These are phyloP conservation scores for Typhlichthys subterraneus DNA, from an alignment of 2,797 vertebrate genomes.

Conservation along the genomic window DNA sequence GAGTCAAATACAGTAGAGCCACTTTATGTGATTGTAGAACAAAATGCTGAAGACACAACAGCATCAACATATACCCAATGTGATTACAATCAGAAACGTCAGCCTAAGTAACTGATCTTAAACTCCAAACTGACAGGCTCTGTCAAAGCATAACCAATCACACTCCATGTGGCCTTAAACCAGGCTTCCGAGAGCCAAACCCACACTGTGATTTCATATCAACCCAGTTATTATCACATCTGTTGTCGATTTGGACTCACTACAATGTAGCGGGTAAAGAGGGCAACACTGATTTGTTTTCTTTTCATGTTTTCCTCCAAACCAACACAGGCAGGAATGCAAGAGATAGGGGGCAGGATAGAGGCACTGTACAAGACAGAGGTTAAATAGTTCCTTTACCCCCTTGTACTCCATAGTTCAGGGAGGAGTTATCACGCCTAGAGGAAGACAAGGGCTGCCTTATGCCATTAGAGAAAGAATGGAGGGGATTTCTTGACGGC, in stretches of 20 bases:
- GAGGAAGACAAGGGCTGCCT: slow-evolving; percentile 43
- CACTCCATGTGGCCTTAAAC: neutral
- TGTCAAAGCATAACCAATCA: slow-evolving; percentile 7
- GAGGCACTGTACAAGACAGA: slow-evolving; percentile 21
- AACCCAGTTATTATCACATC: slow-evolving; percentile 2
- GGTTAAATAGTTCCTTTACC: slow-evolving; percentile 60
- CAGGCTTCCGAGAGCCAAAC: neutral
- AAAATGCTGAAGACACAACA: neutral
- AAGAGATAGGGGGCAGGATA: neutral
- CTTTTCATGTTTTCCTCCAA: neutral
- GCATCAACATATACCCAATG: neutral
- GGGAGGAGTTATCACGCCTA: slow-evolving; percentile 62
- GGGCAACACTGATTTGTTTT: neutral
- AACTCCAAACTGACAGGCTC: neutral
- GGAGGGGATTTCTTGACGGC: slow-evolving; percentile 49
- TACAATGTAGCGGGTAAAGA: slow-evolving; percentile 14
- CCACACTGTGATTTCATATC: neutral
- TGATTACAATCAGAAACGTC: neutral
- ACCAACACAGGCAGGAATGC: neutral
- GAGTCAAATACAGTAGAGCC: no score
- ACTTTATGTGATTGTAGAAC: neutral
- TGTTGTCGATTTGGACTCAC: neutral
- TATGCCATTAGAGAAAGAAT: slow-evolving; percentile 58
- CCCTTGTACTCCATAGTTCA: slow-evolving; percentile 54
- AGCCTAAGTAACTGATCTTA: neutral